Base-by-base conservation (phyloP, 2,888 invertebrate species). In the Xestia xanthographa region DNA sequence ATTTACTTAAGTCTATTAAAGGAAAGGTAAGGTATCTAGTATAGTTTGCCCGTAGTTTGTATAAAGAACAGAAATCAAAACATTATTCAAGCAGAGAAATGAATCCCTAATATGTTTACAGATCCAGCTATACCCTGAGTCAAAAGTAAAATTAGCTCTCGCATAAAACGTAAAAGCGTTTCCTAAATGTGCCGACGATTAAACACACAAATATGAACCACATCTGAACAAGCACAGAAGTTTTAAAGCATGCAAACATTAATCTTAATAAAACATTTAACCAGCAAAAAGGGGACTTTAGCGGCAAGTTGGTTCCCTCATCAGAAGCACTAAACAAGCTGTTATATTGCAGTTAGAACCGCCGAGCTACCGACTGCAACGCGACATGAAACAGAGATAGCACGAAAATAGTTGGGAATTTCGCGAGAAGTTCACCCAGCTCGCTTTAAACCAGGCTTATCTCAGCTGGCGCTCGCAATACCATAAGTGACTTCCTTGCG, bases 381-480 rank as follows among this genome's bases (percentile, higher is more conserved):
- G 71, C 80, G 72, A 87, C 87, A 89, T 82, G 86, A 83, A 85
- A 85, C 80, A 80, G 76, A 84, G 88, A 85, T 86, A 86, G 80
- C 79, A 73, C 75, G 82, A 82, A 88, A 89, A 89, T 88, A 86
- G 89, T 88, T 87, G 79, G 74, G 84, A 90, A 90, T 90, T 89
- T 88, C 82, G 89, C 88, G 88, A 90, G 90, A 88, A 91, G 86
- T 89, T 87, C 75, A 83, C 83, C 76, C 80, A 89, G 83, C 85
- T 89, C 86, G 87, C 83, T 86, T 85, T 87, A 86, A 85, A 85
- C 80, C 69, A 77, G 76, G 88, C 90, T 92, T 92, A 92, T 92
- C 92, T 91, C 79, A 76, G 71, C 75, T 78, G 82, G 86, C 75
- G 68, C 86, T 85, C 81, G 83, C 85, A 80, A 83, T 87, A 74